These are phyloP conservation scores for Cryptocephalus moraei DNA, from an alignment of 2,888 invertebrate genomes.

Conservation along the genomic window DNA sequence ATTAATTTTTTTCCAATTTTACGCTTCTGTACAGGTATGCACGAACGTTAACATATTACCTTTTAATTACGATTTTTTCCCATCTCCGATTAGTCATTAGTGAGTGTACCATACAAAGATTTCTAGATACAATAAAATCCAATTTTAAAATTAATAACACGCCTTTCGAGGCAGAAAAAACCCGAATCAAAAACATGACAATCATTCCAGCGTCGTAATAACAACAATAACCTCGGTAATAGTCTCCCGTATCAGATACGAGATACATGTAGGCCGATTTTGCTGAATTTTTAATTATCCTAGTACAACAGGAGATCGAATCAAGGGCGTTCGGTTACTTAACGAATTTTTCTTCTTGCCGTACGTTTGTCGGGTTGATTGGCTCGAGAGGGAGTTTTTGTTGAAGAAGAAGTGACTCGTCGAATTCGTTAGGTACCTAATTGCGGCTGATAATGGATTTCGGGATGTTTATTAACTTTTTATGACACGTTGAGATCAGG, in stretches of 20 bases:
- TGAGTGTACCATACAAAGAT: slow-evolving; percentile 11
- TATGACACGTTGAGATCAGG: not conserved
- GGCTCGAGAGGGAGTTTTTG: too few relatives aligned
- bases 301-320: slow-evolving; percentile 6
- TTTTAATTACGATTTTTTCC: slow-evolving; percentile 1
- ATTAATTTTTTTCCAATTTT: too few relatives aligned
- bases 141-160: slow-evolving; percentile 11
- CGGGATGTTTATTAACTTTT: slow-evolving; percentile 3
- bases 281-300: slow-evolving; percentile 16
- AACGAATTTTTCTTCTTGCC: too few relatives aligned
- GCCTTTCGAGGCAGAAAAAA: slow-evolving; percentile 6
- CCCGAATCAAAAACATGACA: slow-evolving; percentile 16
- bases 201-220: slow-evolving; percentile 17
- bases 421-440: slow-evolving; percentile 2
- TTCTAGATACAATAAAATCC: slow-evolving; percentile 3
- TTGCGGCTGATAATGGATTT: not conserved
- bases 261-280: slow-evolving; percentile 3
- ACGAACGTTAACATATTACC: not conserved
- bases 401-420: too few relatives aligned
- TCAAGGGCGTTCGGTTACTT: slow-evolving; percentile 12
- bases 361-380: too few relatives aligned
- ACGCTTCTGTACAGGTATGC: too few relatives aligned
- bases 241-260: slow-evolving; percentile 15
- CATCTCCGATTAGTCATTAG: slow-evolving; percentile 3
- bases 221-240: slow-evolving; percentile 21